Conservation (phyloP, 2,888 invertebrate genomes). For the Marasmarcha lunaedactyla region DNA sequence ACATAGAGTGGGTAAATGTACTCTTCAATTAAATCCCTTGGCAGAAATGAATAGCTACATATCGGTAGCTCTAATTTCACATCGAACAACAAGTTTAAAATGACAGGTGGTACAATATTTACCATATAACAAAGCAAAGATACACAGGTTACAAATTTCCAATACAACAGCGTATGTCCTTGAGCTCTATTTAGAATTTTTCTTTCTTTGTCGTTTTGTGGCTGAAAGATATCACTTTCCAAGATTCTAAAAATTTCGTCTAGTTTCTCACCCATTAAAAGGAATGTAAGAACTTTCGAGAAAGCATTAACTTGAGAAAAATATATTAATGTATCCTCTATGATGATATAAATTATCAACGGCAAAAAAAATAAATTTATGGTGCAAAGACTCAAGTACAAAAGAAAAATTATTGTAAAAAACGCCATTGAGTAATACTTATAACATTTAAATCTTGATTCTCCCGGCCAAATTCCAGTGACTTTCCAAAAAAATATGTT, state of each 20-base stretch:
- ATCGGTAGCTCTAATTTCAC: constrained; percentile 25
- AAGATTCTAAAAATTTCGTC: constrained; percentile 22
- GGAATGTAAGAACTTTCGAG: constrained; percentile 33
- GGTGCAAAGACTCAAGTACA: constrained; percentile 22
- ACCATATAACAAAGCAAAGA: constrained; percentile 23
- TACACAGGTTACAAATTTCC: constrained; percentile 25
- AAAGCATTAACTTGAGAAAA: constrained; percentile 26
- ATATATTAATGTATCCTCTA: constrained; percentile 37
- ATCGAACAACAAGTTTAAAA: constrained; percentile 24
- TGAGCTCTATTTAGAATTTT: constrained; percentile 28
- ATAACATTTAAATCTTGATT: constrained; percentile 18
- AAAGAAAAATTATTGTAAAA: constrained; percentile 20
- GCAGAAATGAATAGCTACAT: constrained; percentile 32
- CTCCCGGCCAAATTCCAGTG: constrained; percentile 28
- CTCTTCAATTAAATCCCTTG: constrained; percentile 21
- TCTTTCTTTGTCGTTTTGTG: constrained; percentile 20
- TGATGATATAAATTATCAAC: constrained; percentile 25
- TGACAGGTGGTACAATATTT: constrained; percentile 23
- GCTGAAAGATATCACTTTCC: constrained; percentile 34
- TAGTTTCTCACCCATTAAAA: constrained; percentile 25
- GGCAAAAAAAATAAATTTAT: constrained; percentile 34
- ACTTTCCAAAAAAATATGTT: constrained; percentile 32
- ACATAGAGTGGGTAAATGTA: constrained; percentile 32
- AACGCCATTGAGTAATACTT: constrained; percentile 24
- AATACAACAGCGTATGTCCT: constrained; percentile 26